Evolutionary conservation across 2,797 vertebrate species (phyloP).

Genomic region (Halcyon smyrnensis): DNA sequence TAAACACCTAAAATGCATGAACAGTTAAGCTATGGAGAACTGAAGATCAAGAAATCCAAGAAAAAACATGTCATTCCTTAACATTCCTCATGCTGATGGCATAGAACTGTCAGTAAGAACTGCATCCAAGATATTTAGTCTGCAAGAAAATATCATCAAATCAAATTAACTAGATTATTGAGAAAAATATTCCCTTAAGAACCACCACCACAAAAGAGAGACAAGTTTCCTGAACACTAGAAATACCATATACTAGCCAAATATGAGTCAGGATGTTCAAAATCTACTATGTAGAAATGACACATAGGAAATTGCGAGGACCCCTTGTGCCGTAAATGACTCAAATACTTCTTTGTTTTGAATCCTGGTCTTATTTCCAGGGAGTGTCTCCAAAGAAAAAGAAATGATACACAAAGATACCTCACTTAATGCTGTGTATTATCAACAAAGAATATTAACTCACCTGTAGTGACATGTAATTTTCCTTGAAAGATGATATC

Average conservation of each 20-base stretch:
- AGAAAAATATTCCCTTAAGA: neutral
- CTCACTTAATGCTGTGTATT: neutral
- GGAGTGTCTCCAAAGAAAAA: neutral
- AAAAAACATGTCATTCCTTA: neutral
- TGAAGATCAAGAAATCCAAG: neutral
- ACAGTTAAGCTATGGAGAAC: neutral
- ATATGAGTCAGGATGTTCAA: neutral
- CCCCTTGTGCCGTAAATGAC: neutral
- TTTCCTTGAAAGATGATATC: neutral
- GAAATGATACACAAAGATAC: neutral
- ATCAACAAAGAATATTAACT: neutral
- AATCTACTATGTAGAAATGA: neutral
- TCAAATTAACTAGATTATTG: neutral
- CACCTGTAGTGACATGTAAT: fast-evolving
- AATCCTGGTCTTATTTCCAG: neutral
- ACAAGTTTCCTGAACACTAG: neutral
- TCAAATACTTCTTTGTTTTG: neutral
- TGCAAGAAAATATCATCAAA: neutral
- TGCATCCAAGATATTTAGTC: neutral
- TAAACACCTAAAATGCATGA: neutral
- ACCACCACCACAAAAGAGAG: neutral
- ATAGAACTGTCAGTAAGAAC: neutral
- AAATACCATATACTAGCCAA: neutral
- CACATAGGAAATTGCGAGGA: neutral
- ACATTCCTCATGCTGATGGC: neutral